These are phyloP conservation scores for Mus caroli DNA, from an alignment of 2,797 vertebrate species.

Conservation along the genomic window DNA sequence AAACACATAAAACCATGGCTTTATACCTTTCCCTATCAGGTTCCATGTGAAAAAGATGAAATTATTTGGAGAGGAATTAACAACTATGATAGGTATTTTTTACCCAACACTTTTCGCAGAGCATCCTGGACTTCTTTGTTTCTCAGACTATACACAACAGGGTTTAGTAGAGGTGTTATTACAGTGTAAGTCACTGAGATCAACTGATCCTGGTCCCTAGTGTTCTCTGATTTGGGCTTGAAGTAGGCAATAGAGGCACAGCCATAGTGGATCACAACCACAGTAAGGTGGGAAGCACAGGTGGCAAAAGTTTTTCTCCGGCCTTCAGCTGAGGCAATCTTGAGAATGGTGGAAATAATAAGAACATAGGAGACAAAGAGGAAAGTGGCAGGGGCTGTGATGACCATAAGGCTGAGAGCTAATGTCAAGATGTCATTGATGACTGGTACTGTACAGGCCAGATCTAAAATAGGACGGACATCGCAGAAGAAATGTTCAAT, in stretches of 20 bases:
- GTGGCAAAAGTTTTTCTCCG: constrained; percentile 80
- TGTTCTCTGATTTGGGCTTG: constrained; percentile 60
- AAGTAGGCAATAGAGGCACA: constrained; percentile 45
- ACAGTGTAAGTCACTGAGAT: constrained; percentile 56
- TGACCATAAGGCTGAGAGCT: constrained; percentile 56
- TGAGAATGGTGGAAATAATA: constrained; percentile 75
- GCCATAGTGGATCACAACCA: background rate
- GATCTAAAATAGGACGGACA: constrained; percentile 29
- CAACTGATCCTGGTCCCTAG: constrained; percentile 28
- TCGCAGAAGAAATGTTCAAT: constrained; percentile 77
- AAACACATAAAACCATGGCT: background rate
- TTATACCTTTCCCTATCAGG: background rate
- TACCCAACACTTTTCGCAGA: background rate
- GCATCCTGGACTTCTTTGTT: constrained; percentile 69
- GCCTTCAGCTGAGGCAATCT: constrained; percentile 41
- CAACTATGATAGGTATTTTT: constrained; percentile 37
- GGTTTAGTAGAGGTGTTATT: constrained; percentile 62
- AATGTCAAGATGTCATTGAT: constrained; percentile 54
- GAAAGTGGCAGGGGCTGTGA: constrained; percentile 59
- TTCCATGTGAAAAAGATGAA: background rate
- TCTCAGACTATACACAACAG: constrained; percentile 66
- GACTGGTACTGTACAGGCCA: constrained; percentile 37
- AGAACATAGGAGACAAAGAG: constrained; percentile 61
- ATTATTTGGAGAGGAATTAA: background rate
- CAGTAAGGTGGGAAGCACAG: constrained; percentile 62